Base-by-base conservation (phyloP, 2,113 vertebrate species). In the Alectura lathami region DNA sequence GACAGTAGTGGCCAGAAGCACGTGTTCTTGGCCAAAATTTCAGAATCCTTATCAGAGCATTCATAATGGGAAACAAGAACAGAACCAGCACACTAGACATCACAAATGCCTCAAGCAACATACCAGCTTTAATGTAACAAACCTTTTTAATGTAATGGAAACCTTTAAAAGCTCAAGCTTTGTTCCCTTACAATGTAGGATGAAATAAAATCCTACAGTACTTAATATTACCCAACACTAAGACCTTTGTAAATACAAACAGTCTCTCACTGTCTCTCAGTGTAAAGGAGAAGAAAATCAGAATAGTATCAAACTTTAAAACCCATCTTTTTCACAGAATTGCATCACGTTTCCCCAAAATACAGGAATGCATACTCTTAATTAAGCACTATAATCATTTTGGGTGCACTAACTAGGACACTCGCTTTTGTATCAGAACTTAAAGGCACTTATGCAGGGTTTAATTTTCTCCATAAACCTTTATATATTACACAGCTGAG, bases 271-370 rank as follows among this genome's bases (percentile, higher is more conserved):
- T 43, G 57, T 68, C 51, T 50, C 50, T 94, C 57, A 77, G 78
- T 50, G 23, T 69, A 90, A 66, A 59, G 5, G 9, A 54, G 11
- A 76, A 72, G 68, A 81, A 60, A 73, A 63, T 4, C 96, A 81
- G 68, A 96, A 82, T 5, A 84, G 11, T 15, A 45, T 40, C 30
- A 82, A 70, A 43, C 66, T 40, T 83, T 34, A 92, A 64, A 88
- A 84, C 3, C 83, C 72, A 48, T 76, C 13, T 93, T 97, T 83
- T 77, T 50, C n/a, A 78, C 69, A 64, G 24, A 48, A 12, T 17
- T 67, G 17, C 17, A 77, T 67, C 70, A 62, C 38, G 68, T 86
- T 94, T 95, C 83, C 40, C 38, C 18, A 93, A 88, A 92, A 75
- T 86, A 83, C 18, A 5, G 76, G 53, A 74, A 47, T 13, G 57